Base-by-base conservation (phyloP, 1,140 invertebrate genomes). In the Hylaeus anthracinus region DNA sequence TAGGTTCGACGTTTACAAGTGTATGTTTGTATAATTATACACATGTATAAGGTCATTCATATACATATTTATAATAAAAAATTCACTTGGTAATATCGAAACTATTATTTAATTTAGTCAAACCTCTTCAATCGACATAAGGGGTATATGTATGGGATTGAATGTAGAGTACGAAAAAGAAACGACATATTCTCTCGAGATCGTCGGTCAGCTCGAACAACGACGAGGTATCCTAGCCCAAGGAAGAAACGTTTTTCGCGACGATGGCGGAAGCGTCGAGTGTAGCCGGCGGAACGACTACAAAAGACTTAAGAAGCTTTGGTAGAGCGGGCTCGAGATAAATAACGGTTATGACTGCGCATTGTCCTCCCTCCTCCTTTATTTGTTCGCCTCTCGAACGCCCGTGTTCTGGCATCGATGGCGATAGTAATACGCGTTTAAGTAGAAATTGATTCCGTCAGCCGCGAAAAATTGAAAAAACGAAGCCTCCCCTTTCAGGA, bases 221-320 rank as follows among this genome's bases (percentile, higher is more conserved):
- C 64, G 0, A 26, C 3, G 15, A 3, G 45, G 1, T 51, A 37
- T 15, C 3, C 9, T 9, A 15, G 9, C 9, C 0, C 1, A 14
- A 10, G 3, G 3, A 14, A 63, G 5, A 63, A 63, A 26, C n/a
- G 45, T 67, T 51, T 26, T 37, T 0, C 8, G 5, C 65, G 45
- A 10, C n/a, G 65, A 63, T 5, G 37, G 43, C 15, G 39, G 9
- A 43, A 12, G 43, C 10, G 37, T 63, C 39, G 37, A 39, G 61
- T 63, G 61, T 37, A 63, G 10, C 37, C 37, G 61, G 10, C 3
- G 12, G 45, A 51, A 9, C 65, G 43, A 67, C 45, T 51, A 67
- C 65, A 67, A 67, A 67, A 26, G 65, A 5, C 65, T 48, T 67
- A 67, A 67, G 65, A 51, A 48, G 45, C 65, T 67, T 67, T 51